Evolutionary conservation across 1,140 invertebrate species (phyloP), one percentile per base, ranked within the genome.

Genomic region (Holotrichia oblita): DNA sequence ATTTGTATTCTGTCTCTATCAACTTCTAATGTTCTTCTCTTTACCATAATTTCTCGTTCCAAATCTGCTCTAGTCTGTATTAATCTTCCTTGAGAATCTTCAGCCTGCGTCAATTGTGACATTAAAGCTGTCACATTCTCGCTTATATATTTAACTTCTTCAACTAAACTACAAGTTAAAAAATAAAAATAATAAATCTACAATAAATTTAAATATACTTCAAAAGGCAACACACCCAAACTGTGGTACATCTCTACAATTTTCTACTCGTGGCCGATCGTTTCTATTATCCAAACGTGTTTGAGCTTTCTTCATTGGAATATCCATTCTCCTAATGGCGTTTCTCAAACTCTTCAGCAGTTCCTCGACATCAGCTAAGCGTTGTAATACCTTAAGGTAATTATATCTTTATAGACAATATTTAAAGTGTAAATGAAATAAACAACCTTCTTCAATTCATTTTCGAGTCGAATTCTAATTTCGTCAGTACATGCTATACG

Each of bases 281-380:
- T 88, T 86, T 79, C 93, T 89, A 82, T 94, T 93, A 82, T 93
- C 90, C 76, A 96, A 87, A 80, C 94, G 89, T 0, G 94, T 95
- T 86, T 95, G 94, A 17, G 93, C 93, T 27, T 94, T 89, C 85
- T 95, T 95, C 90, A 94, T 91, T 3, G 92, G 90, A 8, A 89
- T 87, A 82, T 95, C 93, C 83, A 94, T 89, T 82, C 90, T 90
- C 78, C 89, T 88, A 1, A 93, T 88, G 0, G 90, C 90, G 34
- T 86, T 87, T 77, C 91, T 89, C 17, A 95, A 85, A 78, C 91
- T 85, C 12, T 89, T 88, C 27, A 94, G 93, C 7, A 93, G 85
- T 34, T 86, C 88, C 85, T 96, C 94, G n/a, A 91, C 91, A 73
- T 92, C 91, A 9, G 93, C 92, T 44, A 94, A 87, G 82, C 90